Base-by-base conservation (phyloP, 2,888 invertebrate genomes). In the Syrista parreyssii region DNA sequence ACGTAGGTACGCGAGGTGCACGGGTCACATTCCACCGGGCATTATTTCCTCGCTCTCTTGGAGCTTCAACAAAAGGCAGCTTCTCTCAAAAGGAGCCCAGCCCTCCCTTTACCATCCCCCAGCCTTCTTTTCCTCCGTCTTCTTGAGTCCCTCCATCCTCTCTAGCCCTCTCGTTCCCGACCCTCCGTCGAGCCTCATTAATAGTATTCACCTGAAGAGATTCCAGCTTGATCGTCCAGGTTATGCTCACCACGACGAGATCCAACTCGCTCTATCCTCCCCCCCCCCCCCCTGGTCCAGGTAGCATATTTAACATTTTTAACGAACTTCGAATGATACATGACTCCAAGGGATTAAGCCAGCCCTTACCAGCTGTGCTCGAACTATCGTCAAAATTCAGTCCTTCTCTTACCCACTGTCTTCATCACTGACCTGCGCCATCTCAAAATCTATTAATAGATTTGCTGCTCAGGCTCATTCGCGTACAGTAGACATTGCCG, bases 1-100 rank as follows among this genome's bases (percentile, higher is more conserved):
- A 77, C 83, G 68, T 73, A 71, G 68, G 75, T 71, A 78, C 82
- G 85, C 81, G 86, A 87, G 88, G 89, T 88, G 89, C 88, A 88
- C 86, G 89, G 90, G 90, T 90, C 90, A 91, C 91, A 91, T 91
- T 91, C 91, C 91, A 85, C 33, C 74, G 81, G 79, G 90, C 87
- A 91, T 91, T 91, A 89, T 91, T 90, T 89, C 88, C 89, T 87
- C 83, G 86, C 87, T 86, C 86, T 82, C 85, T 86, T 82, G 82
- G 83, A 78, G 82, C 78, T 81, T 85, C 88, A 89, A 90, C 91
- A 90, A 90, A 90, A 89, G 90, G 84, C 85, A 86, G 81, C 86
- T 86, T 82, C 84, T 84, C 83, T 86, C 86, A 84, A 86, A 89
- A 88, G 86, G 83, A 83, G 84, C 82, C 78, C 78, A 69, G 36